A percentile compares a stretch with the other conserved stretches of the same genome.
These are phyloP conservation scores for Ectemnius continuus DNA, from an alignment of 2,888 invertebrate genomes.

Conservation along the genomic window DNA sequence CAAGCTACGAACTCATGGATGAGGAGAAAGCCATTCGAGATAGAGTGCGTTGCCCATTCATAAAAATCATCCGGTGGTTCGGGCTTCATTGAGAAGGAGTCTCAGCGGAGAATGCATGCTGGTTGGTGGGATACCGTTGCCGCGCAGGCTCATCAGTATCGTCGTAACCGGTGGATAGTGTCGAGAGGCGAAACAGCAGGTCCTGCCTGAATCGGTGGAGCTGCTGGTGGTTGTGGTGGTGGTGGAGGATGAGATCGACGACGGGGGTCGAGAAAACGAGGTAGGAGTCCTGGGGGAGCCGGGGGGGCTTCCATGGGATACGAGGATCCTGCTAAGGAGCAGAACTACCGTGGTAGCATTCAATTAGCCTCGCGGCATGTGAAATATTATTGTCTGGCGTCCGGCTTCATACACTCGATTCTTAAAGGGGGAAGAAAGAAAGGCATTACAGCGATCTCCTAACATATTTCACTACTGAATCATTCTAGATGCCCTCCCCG, in stretches of 20 bases:
- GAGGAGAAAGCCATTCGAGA: too few relatives aligned
- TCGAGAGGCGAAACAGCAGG: too few relatives aligned
- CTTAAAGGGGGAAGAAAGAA: conserved; percentile 61
- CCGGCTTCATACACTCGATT: conserved; percentile 66
- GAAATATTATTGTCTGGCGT: conserved; percentile 72
- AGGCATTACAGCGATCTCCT: conserved; percentile 64
- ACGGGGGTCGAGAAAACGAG: conserved; percentile 10
- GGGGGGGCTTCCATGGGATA: conserved; percentile 44
- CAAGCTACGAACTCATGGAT: too few relatives aligned
- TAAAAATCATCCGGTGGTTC: too few relatives aligned
- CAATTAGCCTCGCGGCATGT: conserved; percentile 76
- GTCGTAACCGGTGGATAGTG: too few relatives aligned
- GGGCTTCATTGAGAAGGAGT: too few relatives aligned
- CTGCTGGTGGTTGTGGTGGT: too few relatives aligned
- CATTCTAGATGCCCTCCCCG: conserved; percentile 41
- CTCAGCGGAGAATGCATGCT: neutral
- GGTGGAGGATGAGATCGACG: too few relatives aligned
- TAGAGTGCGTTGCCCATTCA: too few relatives aligned
- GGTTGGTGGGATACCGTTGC: conserved; percentile 26
- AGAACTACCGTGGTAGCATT: conserved; percentile 77
- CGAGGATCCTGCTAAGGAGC: conserved; percentile 65
- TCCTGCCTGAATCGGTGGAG: too few relatives aligned
- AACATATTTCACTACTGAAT: conserved; percentile 69
- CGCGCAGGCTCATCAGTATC: conserved; percentile 4
- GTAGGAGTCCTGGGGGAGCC: conserved; percentile 3